These are phyloP conservation scores for Drosophila obscura DNA, from an alignment of 1,140 invertebrate species.

Conservation along the genomic window DNA sequence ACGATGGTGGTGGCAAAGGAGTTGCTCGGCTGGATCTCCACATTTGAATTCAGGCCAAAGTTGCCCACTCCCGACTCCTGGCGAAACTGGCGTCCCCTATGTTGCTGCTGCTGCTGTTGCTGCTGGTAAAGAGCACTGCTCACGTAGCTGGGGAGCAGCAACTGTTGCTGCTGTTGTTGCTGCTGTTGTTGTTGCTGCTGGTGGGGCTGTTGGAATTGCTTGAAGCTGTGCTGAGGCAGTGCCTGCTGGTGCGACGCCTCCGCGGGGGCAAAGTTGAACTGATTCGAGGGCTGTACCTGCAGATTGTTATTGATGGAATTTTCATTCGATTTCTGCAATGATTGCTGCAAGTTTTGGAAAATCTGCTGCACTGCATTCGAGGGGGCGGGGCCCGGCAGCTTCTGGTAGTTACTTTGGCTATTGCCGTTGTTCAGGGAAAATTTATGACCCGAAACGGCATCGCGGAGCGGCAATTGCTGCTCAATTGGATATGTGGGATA, in stretches of 20 bases:
- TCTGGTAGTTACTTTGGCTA: conserved; percentile 67
- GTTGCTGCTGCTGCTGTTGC: conserved; percentile 70
- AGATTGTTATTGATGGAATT: conserved; percentile 38
- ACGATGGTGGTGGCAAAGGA: conserved; percentile 69
- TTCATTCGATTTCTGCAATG: conserved; percentile 68
- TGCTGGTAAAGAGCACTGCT: conserved; percentile 68
- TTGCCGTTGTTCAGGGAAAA: conserved; percentile 60
- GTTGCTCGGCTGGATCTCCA: conserved; percentile 69
- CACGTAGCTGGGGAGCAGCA: conserved; percentile 67
- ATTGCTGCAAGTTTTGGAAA: conserved; percentile 81
- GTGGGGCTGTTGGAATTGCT: conserved; percentile 71
- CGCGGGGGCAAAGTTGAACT: conserved; percentile 74
- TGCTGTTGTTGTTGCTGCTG: conserved; percentile 55
- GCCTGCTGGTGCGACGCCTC: conserved; percentile 70
- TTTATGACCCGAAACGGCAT: conserved; percentile 77
- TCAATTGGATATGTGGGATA: conserved; percentile 81
- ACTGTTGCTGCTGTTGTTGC: conserved; percentile 54
- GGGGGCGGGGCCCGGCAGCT: conserved; percentile 45
- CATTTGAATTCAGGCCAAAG: conserved; percentile 73
- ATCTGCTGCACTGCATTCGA: conserved; percentile 77
- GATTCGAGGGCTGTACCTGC: conserved; percentile 74
- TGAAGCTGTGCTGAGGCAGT: conserved; percentile 76
- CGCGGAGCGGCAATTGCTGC: conserved; percentile 79
- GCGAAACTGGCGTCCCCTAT: conserved; percentile 83
- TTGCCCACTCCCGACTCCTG: conserved; percentile 84